phyloP scores from a whole-genome alignment of 2,888 invertebrate species.

The Lepidocyrtoides sp. region DNA sequence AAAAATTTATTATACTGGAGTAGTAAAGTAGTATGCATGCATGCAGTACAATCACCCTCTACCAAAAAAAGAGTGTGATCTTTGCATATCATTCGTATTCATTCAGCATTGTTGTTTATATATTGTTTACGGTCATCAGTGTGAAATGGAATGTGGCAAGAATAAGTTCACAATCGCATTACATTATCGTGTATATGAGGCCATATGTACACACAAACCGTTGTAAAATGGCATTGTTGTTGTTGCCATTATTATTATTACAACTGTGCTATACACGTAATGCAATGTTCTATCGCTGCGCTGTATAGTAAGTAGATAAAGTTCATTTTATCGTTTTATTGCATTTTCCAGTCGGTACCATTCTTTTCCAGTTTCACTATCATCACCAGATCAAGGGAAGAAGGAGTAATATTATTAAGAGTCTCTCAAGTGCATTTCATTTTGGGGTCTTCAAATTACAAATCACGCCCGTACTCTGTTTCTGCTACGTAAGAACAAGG shows the following conservation, averaged over 20 bases:
- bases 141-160: conserved; percentile 65
- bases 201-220: conserved; percentile 5
- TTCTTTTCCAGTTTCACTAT: neutral
- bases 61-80: too few relatives aligned
- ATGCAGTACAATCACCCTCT: neutral
- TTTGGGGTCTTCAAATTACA: conserved; percentile 54
- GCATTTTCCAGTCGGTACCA: neutral
- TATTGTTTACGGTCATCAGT: conserved; percentile 60
- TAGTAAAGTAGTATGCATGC: neutral
- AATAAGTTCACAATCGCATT: conserved; percentile 15
- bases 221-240: conserved; percentile 23
- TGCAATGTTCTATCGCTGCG: neutral
- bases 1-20: conserved; percentile 12
- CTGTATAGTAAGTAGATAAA: neutral
- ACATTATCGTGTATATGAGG: conserved; percentile 42
- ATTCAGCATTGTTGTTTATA: neutral
- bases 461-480: conserved; percentile 35
- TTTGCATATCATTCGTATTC: conserved; percentile 1
- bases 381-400: neutral
- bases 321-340: conserved; percentile 53
- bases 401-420: conserved; percentile 37
- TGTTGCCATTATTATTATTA: conserved; percentile 12
- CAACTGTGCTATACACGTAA: neutral
- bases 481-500: neutral
- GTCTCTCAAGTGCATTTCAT: conserved; percentile 56